Base-by-base conservation (phyloP, 2,888 invertebrate genomes). In the Dendrolimus houi region DNA sequence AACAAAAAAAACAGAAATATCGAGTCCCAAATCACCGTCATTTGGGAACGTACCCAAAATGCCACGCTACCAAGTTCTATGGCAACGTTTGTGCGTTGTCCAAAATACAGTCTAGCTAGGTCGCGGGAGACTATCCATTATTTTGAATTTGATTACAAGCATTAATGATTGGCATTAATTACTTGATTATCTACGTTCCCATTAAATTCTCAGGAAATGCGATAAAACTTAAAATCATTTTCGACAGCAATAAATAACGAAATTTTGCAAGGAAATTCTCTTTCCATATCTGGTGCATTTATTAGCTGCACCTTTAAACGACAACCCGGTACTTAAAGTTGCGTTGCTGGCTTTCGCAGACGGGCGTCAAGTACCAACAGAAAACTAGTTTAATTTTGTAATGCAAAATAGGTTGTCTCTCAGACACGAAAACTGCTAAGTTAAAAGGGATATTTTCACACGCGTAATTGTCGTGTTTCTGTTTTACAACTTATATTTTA, bases 201-300 rank as follows among this genome's bases (percentile, higher is more conserved):
- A 29, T 29, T 29, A 29, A 29, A 6, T 29, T 29, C 3, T 29
- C 29, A 29, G 29, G 29, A 29, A 29, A 29, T 29, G 6, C 29
- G 29, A 29, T 29, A 29, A 29, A 29, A 29, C 29, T 29, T 29
- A 29, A 29, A 29, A 29, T 29, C 6, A 6, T 29, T 6, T 29
- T 29, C 47, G 12, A 12, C 12, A 47, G 47, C 47, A 47, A 47
- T 47, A 47, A 47, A 47, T 47, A 47, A 47, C 12, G 47, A 47
- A 47, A 47, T 47, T 47, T 47, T 47, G 47, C 47, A 47, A 47
- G 47, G 47, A 9, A 12, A 47, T 47, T 47, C 47, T 55, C 3
- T 47, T 17, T 17, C 52, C 14, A 42, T 14, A 55, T 55, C 55
- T 17, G 56, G 41, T 56, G 40, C 54, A 54, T 54, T 42, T 54